A percentile compares a stretch with the other conserved stretches of the same genome.
Evolutionary conservation across 2,797 vertebrate genomes (phyloP).

Genomic region (Sphaeramia orbicularis): DNA sequence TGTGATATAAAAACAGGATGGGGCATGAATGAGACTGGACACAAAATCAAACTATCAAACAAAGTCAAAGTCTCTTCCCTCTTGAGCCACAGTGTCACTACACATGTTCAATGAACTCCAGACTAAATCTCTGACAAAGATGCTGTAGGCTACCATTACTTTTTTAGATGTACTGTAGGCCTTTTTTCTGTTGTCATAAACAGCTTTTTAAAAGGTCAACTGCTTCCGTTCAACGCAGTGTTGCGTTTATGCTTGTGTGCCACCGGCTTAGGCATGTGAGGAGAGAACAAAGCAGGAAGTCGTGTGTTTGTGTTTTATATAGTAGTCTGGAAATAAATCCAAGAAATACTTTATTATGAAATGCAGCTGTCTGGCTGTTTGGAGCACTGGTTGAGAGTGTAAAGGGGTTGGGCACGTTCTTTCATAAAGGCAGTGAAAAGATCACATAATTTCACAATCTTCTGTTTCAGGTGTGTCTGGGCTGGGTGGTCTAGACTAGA

Average conservation of each 20-base stretch:
- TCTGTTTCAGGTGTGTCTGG: no score
- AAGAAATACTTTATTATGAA: constrained; percentile 38
- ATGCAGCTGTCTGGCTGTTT: constrained; percentile 30
- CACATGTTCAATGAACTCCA: neutral
- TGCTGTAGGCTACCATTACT: neutral
- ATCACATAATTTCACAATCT: no score
- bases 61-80: no score
- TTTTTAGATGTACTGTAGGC: constrained; percentile 3
- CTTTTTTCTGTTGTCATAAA: neutral
- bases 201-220: constrained; percentile 26
- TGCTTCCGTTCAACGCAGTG: constrained; percentile 2
- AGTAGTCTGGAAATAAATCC: constrained; percentile 27
- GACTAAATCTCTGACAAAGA: neutral
- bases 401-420: constrained; percentile 4
- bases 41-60: no score
- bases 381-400: constrained; percentile 19
- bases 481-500: no score
- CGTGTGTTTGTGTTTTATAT: constrained; percentile 41
- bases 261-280: constrained; percentile 30
- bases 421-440: constrained; percentile 32
- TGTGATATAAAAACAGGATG: no score
- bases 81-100: no score
- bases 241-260: constrained; percentile 19
- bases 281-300: constrained; percentile 37
- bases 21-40: no score